A percentile compares a stretch with the other conserved stretches of the same genome.
These are phyloP conservation scores for Rousettus madagascariensis DNA, from an alignment of 2,797 vertebrate species.

Conservation along the genomic window DNA sequence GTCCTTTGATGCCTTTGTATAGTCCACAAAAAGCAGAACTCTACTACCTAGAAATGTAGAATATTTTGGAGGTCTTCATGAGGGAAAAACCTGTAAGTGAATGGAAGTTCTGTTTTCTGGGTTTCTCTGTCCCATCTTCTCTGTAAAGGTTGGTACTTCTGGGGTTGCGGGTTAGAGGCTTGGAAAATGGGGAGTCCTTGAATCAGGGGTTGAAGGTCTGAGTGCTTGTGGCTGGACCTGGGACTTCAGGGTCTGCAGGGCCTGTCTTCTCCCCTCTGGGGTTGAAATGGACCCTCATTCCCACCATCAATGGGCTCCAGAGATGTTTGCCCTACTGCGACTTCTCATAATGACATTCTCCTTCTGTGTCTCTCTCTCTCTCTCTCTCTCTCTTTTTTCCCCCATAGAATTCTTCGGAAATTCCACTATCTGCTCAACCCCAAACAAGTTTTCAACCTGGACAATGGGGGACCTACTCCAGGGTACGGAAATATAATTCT, in stretches of 20 bases:
- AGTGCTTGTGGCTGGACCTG: neutral
- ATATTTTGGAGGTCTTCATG: neutral
- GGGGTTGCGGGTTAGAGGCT: neutral
- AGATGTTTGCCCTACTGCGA: neutral
- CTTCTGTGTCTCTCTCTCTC: neutral
- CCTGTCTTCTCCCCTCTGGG: neutral
- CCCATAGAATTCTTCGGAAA: conserved; percentile 92
- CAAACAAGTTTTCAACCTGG: conserved; percentile 96
- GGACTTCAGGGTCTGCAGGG: neutral
- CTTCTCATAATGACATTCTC: neutral
- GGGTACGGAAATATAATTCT: conserved; percentile 85
- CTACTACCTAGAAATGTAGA: neutral
- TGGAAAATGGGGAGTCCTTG: neutral
- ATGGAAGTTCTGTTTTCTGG: neutral
- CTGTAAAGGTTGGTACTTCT: neutral
- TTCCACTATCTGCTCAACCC: conserved; percentile 97
- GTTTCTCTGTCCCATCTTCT: neutral
- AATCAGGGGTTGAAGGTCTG: neutral
- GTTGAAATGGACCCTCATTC: neutral
- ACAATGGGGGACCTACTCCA: conserved; percentile 90
- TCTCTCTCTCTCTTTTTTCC: neutral
- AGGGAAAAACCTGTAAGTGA: neutral
- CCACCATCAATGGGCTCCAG: too few relatives aligned
- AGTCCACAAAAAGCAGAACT: neutral
- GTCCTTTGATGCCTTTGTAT: neutral